Base-by-base conservation (phyloP, 2,113 vertebrate genomes). In the human region DNA sequence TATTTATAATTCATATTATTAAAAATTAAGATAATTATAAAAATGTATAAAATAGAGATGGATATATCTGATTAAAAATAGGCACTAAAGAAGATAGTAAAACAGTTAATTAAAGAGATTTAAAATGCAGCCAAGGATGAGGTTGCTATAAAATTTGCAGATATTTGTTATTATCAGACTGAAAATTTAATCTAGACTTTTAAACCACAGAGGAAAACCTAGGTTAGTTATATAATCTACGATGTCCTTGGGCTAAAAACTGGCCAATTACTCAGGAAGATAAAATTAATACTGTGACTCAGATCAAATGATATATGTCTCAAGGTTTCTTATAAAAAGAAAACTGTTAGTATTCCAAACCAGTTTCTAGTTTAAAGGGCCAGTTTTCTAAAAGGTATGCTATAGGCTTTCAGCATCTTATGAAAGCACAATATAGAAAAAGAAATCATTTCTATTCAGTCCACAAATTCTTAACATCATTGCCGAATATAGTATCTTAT, bases 41-140 rank as follows among this genome's bases (percentile, higher is more conserved):
- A 76, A 52, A 43, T 57, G 40, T 75, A 43, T 76, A 10, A 82
- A 93, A 81, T 30, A 61, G 50, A 72, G 4, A 75, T 66, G 11
- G 25, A 55, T 64, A 70, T 86, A 83, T 78, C 68, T 66, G 64
- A 92, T 52, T 72, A 83, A 97, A 93, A 66, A 18, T 30, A 94
- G 11, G 8, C 87, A 32, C 2, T 57, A 55, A 66, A 40, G 3
- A 61, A 20, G 16, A 92, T 32, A 83, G 3, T 10, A 93, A 90
- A 90, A 66, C 7, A 92, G 22, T 6, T 5, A 72, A 27, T 6
- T 5, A 72, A 83, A 85, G 18, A 94, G 13, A 94, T 64, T 35
- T 43, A 57, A 89, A 81, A 48, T 52, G 20, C 2, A 94, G 18
- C 9, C 23, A 38, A 89, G 5, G 27, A 0, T 38, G 30, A 90